These are phyloP conservation scores for Pangasianodon gigas DNA, from an alignment of 2,113 vertebrate genomes.

Conservation along the genomic window DNA sequence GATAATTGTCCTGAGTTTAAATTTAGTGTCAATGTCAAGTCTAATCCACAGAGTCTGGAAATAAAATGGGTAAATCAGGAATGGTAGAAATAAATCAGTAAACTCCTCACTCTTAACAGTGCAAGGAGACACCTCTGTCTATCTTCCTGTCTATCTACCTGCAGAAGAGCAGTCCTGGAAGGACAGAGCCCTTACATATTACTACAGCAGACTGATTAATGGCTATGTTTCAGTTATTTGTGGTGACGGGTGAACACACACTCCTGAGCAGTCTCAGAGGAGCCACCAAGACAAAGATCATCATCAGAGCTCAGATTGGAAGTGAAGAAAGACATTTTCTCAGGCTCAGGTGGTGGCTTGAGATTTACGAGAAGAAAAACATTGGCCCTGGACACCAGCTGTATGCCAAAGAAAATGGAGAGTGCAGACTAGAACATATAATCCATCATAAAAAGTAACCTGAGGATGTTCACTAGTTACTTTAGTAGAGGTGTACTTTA, in stretches of 20 bases:
- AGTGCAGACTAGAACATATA: background rate
- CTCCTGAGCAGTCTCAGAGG: constrained; percentile 28
- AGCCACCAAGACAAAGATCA: constrained; percentile 29
- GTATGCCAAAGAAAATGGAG: constrained; percentile 9
- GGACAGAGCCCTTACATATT: constrained; percentile 35
- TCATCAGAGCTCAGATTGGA: constrained; percentile 22
- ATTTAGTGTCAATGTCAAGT: constrained; percentile 2
- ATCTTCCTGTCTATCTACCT: constrained; percentile 32
- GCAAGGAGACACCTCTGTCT: constrained; percentile 10
- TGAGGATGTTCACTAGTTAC: background rate
- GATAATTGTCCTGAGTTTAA: background rate
- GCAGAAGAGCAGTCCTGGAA: constrained; percentile 16
- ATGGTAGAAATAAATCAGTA: background rate
- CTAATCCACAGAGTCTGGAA: background rate
- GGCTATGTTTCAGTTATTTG: constrained; percentile 54
- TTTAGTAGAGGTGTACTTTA: background rate
- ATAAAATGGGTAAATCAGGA: background rate
- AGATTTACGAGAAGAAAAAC: constrained; percentile 27
- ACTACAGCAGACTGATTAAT: constrained; percentile 42
- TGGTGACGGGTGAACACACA: constrained; percentile 47
- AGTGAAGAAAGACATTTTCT: constrained; percentile 30
- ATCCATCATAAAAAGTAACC: constrained; percentile 29
- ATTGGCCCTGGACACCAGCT: background rate
- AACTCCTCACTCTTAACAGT: background rate
- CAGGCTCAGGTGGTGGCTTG: constrained; percentile 35